Evolutionary conservation across 2,888 invertebrate species (phyloP).

Genomic region (Drosophila infuscata): DNA sequence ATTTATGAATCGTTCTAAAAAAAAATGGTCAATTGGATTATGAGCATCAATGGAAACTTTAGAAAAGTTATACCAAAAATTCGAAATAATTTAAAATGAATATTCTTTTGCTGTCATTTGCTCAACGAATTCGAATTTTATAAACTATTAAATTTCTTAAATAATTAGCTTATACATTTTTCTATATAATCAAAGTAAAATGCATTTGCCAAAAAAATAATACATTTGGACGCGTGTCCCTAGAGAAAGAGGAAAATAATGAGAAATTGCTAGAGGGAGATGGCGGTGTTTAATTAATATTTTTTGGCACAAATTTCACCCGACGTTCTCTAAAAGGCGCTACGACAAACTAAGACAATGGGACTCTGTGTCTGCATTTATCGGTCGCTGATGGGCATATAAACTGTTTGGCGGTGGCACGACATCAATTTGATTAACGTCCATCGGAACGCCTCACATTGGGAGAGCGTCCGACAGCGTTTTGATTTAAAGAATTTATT

Average conservation of each 20-base stretch:
- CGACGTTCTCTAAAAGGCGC: conserved; percentile 23
- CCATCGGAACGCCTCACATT: conserved; percentile 45
- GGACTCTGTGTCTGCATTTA: conserved; percentile 30
- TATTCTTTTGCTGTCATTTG: not conserved
- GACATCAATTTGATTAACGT: conserved; percentile 65
- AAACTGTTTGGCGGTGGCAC: conserved; percentile 18
- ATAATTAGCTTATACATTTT: conserved; percentile 7
- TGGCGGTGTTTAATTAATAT: conserved; percentile 58
- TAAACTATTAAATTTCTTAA: conserved; percentile 2
- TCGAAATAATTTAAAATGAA: not conserved
- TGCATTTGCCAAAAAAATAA: conserved; percentile 26
- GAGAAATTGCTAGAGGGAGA: not conserved
- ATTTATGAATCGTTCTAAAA: conserved; percentile 8
- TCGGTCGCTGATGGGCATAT: conserved; percentile 31
- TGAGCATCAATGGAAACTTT: not conserved
- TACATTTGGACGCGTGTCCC: conserved; percentile 19
- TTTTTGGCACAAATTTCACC: conserved; percentile 47
- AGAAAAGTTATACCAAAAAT: not conserved
- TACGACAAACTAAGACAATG: not conserved
- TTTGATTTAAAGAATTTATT: conserved; percentile 47
- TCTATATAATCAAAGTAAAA: conserved; percentile 9
- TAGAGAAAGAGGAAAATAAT: not conserved
- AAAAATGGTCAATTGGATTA: conserved; percentile 2
- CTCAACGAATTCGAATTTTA: conserved; percentile 9
- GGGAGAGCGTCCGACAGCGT: conserved; percentile 22